These are phyloP conservation scores for Drosophila equinoxialis DNA, from an alignment of 1,140 invertebrate genomes.

Conservation along the genomic window DNA sequence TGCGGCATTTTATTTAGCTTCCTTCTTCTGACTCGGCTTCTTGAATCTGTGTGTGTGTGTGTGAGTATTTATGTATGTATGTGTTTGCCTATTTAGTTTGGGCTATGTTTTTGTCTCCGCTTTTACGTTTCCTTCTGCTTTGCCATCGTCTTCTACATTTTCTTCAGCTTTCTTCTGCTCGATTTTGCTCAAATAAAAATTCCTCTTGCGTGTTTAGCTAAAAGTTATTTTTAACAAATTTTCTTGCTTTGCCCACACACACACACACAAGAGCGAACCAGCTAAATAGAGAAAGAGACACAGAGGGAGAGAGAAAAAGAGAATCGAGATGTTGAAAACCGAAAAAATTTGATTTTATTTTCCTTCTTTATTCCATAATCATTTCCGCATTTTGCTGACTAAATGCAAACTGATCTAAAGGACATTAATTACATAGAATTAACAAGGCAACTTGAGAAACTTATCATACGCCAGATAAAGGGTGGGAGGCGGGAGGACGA, in stretches of 20 bases:
- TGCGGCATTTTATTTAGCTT: conserved; percentile 16
- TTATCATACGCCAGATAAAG: too few species aligned
- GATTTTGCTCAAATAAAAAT: conserved; percentile 78
- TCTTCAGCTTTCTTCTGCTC: conserved; percentile 44
- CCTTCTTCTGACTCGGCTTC: conserved; percentile 29
- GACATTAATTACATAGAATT: conserved; percentile 11
- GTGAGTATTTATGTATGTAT: background rate
- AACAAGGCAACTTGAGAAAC: background rate
- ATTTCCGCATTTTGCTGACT: conserved; percentile 42
- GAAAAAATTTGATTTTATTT: conserved; percentile 38
- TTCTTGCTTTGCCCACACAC: conserved; percentile 42
- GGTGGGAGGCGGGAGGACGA: background rate
- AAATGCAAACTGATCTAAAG: conserved; percentile 18
- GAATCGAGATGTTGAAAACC: conserved; percentile 70
- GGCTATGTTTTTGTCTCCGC: conserved; percentile 49
- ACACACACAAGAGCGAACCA: background rate
- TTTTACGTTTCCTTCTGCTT: conserved; percentile 58
- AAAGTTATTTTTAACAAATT: conserved; percentile 83
- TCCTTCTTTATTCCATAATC: conserved; percentile 13
- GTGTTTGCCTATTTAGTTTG: conserved; percentile 10
- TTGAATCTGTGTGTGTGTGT: conserved; percentile 1
- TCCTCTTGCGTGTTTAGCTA: conserved; percentile 82
- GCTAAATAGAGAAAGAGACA: background rate
- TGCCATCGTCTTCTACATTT: conserved; percentile 23
- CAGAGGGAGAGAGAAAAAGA: conserved; percentile 11